Conservation (phyloP, 1,140 invertebrate genomes). For the Uloborus diversus region DNA sequence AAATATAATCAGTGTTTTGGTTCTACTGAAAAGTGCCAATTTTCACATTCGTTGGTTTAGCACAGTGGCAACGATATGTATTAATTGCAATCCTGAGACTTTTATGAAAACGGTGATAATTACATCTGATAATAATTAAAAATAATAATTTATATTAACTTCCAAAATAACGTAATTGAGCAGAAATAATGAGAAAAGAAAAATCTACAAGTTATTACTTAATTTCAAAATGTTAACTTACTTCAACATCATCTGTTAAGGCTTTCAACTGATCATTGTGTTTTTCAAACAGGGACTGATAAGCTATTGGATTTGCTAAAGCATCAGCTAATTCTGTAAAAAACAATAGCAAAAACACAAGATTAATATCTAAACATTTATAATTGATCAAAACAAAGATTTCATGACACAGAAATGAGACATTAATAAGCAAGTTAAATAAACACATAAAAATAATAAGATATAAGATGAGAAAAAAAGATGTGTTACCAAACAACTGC, state of each 20-base stretch:
- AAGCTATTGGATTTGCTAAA: constrained; percentile 96
- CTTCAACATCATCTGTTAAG: constrained; percentile 56
- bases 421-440: too few species aligned
- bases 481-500: too few species aligned
- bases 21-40: too few species aligned
- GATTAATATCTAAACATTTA: not conserved
- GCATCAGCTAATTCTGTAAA: constrained; percentile 88
- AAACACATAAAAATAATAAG: too few species aligned
- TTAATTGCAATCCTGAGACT: too few species aligned
- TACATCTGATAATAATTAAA: too few species aligned
- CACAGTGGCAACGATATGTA: too few species aligned
- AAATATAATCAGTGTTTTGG: too few species aligned
- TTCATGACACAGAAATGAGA: too few species aligned
- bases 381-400: not conserved
- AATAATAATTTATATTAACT: not conserved
- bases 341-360: not conserved
- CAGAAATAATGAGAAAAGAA: not conserved
- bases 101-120: too few species aligned
- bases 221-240: not conserved
- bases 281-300: constrained; percentile 93
- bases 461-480: too few species aligned
- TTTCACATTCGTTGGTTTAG: too few species aligned
- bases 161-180: not conserved
- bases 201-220: not conserved
- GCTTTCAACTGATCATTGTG: constrained; percentile 88